Evolutionary conservation across 2,797 vertebrate species (phyloP), one percentile per base, ranked within the genome.

Genomic region (Gallinago stenura): DNA sequence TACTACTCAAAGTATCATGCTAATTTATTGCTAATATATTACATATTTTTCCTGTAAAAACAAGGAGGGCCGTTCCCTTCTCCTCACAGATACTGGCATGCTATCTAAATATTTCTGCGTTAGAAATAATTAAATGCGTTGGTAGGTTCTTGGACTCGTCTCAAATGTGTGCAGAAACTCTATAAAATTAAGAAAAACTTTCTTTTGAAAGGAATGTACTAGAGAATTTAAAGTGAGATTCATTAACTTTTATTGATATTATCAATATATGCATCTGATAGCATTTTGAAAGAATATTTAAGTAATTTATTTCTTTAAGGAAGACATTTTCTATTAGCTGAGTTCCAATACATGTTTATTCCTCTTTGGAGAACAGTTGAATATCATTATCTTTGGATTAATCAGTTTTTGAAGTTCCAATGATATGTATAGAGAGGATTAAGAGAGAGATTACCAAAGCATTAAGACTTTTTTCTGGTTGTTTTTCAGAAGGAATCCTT

Each of bases 381-480:
- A 19, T 65, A 26, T 85, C 87, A 93, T 95, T 94, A 71, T 94
- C 41, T 91, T 71, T 65, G 82, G 50, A 95, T 96, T 92, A 89
- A 96, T 83, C 72, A 61, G 48, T 65, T 95, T 93, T 85, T 92
- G 26, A 92, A 81, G 61, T 92, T 87, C 62, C 69, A 73, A 21
- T 89, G 65, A 54, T 81, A 88, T 21, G 19, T 84, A 61, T 35
- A 46, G 87, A 68, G 76, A 43, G 72, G 68, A 92, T 96, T 92
- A 92, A 83, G 61, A 73, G 35, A 82, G 43, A 87, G 87, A 87
- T 92, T 96, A 89, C 76, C 28, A 75, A 87, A 92, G 76, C 75
- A 78, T 91, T 83, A 85, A 64, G 56, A 37, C 41, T 25, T 89
- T 93, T 93, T 87, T 83, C 30, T 69, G 21, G 7, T 71, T 93